Base-by-base conservation (phyloP, 1,140 invertebrate genomes). In the Eumaeus atala region DNA sequence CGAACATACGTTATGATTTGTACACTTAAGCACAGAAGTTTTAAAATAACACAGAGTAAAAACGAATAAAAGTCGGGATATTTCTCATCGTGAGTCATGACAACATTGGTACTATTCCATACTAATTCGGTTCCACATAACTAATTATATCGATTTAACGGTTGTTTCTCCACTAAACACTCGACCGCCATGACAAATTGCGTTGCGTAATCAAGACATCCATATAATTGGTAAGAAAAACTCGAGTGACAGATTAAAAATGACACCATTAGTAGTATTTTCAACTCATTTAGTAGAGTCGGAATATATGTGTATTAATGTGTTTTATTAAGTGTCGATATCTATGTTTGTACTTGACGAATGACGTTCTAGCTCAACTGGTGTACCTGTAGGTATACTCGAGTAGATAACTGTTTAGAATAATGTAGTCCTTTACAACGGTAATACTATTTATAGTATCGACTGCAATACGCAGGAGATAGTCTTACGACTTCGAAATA, bases 221-320 rank as follows among this genome's bases (percentile, higher is more conserved):
- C 16, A 44, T 9, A 44, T 44, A 44, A 44, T 44, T 14, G 40
- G 14, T 17, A 16, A 44, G 17, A 44, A 38, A 44, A 44, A 44
- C 40, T 16, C 40, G 40, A 16, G 12, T 44, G 40, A 44, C 40
- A 44, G 40, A 18, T 44, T 44, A 44, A 44, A 44, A 44, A 44
- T 44, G 14, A 44, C 40, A 44, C 40, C 40, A 44, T 44, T 44
- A 44, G 40, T 44, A 44, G 40, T 44, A 44, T 44, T 44, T 44
- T 44, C 14, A 14, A 44, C 14, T 44, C 40, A 44, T 44, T 44
- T 44, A 44, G 40, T 44, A 44, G 40, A 44, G 16, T 44, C 16
- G 14, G 17, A 44, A 44, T 44, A 44, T 44, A 44, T 44, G 16
- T 18, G 16, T 44, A 44, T 44, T 44, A 44, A 44, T 44, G 40